Base-by-base conservation (phyloP, 2,113 vertebrate genomes). In the Hyperopisus bebe region DNA sequence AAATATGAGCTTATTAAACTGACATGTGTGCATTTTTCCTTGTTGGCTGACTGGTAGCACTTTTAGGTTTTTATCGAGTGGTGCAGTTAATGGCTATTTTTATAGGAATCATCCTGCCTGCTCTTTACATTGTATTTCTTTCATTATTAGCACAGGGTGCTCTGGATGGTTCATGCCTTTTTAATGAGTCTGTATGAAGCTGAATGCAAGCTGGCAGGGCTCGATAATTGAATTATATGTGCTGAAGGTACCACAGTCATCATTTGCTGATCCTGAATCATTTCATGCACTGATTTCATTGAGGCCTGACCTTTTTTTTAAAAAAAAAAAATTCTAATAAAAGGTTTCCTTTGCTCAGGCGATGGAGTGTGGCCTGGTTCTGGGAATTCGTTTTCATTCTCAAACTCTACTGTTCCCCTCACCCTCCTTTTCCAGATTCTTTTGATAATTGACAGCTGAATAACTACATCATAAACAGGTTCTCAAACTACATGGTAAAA, bases 181-280 rank as follows among this genome's bases (percentile, higher is more conserved):
- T 86, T 86, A 86, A 86, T 47, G 83, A 86, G 83, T 24, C 27
- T n/a, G 10, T 86, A 86, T 48, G 44, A 86, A 86, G 46, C 83
- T 2, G 5, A 85, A 24, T 46, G 47, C 24, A 47, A 27, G 44
- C 24, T 48, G 21, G 83, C 11, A 2, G 6, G n/a, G 83, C 44
- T 10, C 10, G 50, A 31, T 86, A 86, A 50, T 48, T 86, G 44
- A 50, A 50, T 50, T 86, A 27, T 86, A 86, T 31, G 83, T n/a
- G 83, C 83, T 47, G 24, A 47, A 9, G 44, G 47, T 8, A 27
- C 46, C 47, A 42, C 74, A 42, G 74, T 80, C 74, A 42, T 86
- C 83, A n/a, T n/a, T 50, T 48, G 83, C 24, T 47, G 44, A 50
- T 85, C 83, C 83, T n/a, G 44, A 85, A 48, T 85, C 83, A 85